Percentiles rank a stretch among this genome's conserved stretches.
Evolutionary conservation across 2,888 invertebrate genomes (phyloP).

Genomic region (Rambutsinella grinnellia): DNA sequence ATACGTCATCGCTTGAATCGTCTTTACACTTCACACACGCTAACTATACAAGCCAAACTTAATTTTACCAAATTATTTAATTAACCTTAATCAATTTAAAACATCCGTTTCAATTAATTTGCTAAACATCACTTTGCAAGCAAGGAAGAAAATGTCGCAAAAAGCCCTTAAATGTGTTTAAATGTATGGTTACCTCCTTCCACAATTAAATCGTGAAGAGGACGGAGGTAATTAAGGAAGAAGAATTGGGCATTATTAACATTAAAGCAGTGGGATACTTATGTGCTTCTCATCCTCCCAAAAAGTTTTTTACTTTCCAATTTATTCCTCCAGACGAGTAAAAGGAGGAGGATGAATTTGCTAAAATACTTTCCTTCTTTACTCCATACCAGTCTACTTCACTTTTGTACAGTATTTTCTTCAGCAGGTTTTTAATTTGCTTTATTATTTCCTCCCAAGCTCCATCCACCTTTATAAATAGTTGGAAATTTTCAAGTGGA

Average conservation of each 20-base stretch:
- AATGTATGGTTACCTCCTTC: no score
- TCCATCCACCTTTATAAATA: not conserved
- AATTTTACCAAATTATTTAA: no score
- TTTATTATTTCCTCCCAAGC: not conserved
- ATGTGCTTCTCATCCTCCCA: not conserved
- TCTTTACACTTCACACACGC: no score
- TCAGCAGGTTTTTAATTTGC: slow-evolving; percentile 6
- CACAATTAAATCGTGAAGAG: no score
- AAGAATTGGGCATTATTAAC: not conserved
- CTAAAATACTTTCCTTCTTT: not conserved
- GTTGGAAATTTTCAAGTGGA: slow-evolving; percentile 5
- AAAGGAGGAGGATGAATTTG: not conserved
- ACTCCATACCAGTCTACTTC: not conserved
- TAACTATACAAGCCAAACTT: no score
- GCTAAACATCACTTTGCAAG: no score
- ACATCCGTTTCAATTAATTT: no score
- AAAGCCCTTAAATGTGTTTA: no score
- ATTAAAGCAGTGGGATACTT: not conserved
- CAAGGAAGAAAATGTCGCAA: no score
- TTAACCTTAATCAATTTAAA: no score
- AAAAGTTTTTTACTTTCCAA: not conserved
- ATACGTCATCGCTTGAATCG: no score
- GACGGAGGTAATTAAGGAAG: slow-evolving; percentile 11
- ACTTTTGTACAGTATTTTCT: not conserved
- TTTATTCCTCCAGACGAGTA: not conserved